Evolutionary conservation across 1,140 invertebrate species (phyloP), one percentile per base, ranked within the genome.

Genomic region (Helicoverpa zea): DNA sequence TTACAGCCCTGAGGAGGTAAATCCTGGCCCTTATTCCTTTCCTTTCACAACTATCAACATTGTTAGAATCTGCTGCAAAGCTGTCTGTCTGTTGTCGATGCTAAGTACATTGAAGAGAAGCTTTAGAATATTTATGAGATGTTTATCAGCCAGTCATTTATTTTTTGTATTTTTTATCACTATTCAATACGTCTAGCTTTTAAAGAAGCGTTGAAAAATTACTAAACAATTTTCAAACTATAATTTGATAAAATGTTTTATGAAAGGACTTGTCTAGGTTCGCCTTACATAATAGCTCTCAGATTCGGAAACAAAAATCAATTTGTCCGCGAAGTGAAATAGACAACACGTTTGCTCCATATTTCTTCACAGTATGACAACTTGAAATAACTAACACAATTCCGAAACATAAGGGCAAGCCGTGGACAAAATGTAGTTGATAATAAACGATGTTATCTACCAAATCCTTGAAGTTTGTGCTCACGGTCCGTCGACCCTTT

Each of bases 401-500:
- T 63, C 49, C 13, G 10, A 18, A 18, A 35, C 16, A 63, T 49
- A 30, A 72, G 68, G 68, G 49, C 49, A 63, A 63, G 35, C 43
- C 59, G 13, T 23, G 73, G 47, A 76, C 58, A 63, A 63, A 76
- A 47, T 61, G n/a, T 76, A 63, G 73, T 76, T 75, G 56, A 76
- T 83, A 88, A 90, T 90, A 91, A 91, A 91, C 84, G 87, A 88
- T 87, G 90, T 91, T 88, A 88, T 81, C 81, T 68, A 11, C 1
- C 10, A 87, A 89, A 91, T 92, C 87, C 88, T 88, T 89, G 88
- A 84, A 83, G 84, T 88, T 84, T 86, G 79, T 82, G 83, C 84
- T 81, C 83, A 83, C 83, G 83, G 73, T 84, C 82, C 81, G 66
- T 81, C 79, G 83, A 88, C 86, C 88, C 87, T 89, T 88, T 89